A percentile compares a stretch with the other conserved stretches of the same genome.
phyloP scores from a whole-genome alignment of 2,797 vertebrate genomes.

The Bryconaethiops microstoma region DNA sequence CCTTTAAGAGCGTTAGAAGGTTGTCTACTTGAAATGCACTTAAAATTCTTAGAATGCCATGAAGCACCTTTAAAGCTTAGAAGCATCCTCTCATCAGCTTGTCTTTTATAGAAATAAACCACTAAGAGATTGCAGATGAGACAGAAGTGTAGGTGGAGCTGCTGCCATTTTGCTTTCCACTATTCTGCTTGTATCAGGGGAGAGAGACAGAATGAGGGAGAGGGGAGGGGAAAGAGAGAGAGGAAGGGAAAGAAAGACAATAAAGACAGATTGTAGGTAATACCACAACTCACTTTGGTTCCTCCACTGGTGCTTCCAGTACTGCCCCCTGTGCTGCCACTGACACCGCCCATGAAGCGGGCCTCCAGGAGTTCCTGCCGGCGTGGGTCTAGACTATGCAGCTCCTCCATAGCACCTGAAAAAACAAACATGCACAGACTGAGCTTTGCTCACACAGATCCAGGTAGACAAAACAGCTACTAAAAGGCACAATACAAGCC shows the following conservation, averaged over 20 bases:
- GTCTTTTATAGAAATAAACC: not conserved
- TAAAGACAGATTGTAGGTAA: not conserved
- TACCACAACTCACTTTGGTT: slow-evolving; percentile 86
- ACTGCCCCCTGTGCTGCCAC: slow-evolving; percentile 93
- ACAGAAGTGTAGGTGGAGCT: not conserved
- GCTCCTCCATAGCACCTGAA: slow-evolving; percentile 97
- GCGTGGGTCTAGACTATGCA: slow-evolving; percentile 98
- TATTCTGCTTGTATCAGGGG: not conserved
- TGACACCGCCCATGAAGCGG: slow-evolving; percentile 93
- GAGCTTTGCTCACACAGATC: not conserved
- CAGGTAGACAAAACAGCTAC: too few species aligned
- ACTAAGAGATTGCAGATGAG: not conserved
- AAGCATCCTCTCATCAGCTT: too few species aligned
- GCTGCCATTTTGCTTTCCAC: slow-evolving; percentile 18
- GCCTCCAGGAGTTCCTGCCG: slow-evolving; percentile 97
- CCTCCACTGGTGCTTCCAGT: slow-evolving; percentile 96
- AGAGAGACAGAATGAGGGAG: not conserved
- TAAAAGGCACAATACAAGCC: too few species aligned
- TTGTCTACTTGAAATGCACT: not conserved
- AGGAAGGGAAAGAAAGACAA: not conserved
- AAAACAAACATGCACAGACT: slow-evolving; percentile 7
- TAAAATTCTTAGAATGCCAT: not conserved
- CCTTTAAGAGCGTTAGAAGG: not conserved
- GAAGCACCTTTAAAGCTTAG: not conserved
- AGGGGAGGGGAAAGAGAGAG: too few species aligned